Conservation (phyloP, 2,113 vertebrate genomes). For the Maccullochella peelii region DNA sequence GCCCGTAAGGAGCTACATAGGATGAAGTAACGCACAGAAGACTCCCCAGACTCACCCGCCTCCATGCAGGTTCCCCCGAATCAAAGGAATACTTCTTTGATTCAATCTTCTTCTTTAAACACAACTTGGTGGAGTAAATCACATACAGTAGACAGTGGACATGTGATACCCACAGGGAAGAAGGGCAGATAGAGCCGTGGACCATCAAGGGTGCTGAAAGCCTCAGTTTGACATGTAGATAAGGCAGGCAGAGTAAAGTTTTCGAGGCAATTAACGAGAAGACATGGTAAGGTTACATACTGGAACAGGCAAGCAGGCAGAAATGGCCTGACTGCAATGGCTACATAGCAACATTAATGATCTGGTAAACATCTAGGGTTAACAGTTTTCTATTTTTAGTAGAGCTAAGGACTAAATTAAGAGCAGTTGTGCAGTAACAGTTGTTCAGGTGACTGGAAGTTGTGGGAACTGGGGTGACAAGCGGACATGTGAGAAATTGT, state of each 20-base stretch:
- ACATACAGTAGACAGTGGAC: not conserved
- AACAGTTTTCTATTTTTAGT: conserved; percentile 61
- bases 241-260: not conserved
- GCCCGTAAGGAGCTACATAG: not conserved
- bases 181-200: not conserved
- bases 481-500: conserved; percentile 40
- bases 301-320: conserved; percentile 4
- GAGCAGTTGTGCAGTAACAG: conserved; percentile 39
- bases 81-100: not conserved
- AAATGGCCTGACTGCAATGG: not conserved
- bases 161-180: conserved; percentile 1
- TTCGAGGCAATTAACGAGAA: not conserved
- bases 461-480: conserved; percentile 33
- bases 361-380: conserved; percentile 45
- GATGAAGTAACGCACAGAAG: not conserved
- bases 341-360: conserved; percentile 49
- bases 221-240: not conserved
- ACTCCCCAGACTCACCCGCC: not conserved
- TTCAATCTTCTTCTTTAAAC: not conserved
- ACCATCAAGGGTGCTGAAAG: not conserved
- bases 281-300: not conserved
- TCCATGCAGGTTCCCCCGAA: not conserved
- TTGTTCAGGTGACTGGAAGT: conserved; percentile 55
- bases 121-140: not conserved
- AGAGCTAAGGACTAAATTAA: conserved; percentile 50